Evolutionary conservation across 2,888 invertebrate species (phyloP), one percentile per base, ranked within the genome.

Genomic region (Netelia fuscicornis): DNA sequence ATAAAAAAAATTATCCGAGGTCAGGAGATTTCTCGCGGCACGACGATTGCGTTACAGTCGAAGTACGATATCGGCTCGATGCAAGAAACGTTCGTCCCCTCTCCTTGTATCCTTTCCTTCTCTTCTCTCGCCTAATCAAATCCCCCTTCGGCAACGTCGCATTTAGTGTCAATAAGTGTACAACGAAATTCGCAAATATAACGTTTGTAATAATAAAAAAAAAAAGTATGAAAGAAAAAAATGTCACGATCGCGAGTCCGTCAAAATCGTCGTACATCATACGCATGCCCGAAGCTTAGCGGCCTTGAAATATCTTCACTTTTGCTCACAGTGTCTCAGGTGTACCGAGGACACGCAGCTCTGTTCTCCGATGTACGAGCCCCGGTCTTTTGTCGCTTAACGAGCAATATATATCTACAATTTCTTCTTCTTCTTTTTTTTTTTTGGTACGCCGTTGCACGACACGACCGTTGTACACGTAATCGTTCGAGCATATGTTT

Each of bases 1-100:
- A 85, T 56, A 65, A 37, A 37, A 37, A 37, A 37, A 82, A 85
- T 85, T 85, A 82, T 86, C 86, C 86, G 87, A 87, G 87, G 87
- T 87, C 87, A 87, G 87, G 87, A 84, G 71, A 84, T 81, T 86
- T 37, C 67, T 54, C 72, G 65, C 48, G 30, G n/a, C 70, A 48
- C 70, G 56, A 81, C 80, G 82, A 86, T 83, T 76, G 70, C 65
- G 23, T 78, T 84, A 25, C 48, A 56, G 77, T 75, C 11, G 52
- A 74, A 42, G 1, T 42, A 37, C 70, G 85, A 81, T 72, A 80
- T 37, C 70, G 23, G 48, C n/a, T 42, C 54, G 64, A 80, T 70
- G 54, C 17, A 65, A 65, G 23, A 80, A 37, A 76, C 25, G 25
- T 20, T 11, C 48, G n/a, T 17, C 56, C 11, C 48, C 64, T 48